These are phyloP conservation scores for Andrena bucephala DNA, from an alignment of 2,888 invertebrate genomes.

Conservation along the genomic window DNA sequence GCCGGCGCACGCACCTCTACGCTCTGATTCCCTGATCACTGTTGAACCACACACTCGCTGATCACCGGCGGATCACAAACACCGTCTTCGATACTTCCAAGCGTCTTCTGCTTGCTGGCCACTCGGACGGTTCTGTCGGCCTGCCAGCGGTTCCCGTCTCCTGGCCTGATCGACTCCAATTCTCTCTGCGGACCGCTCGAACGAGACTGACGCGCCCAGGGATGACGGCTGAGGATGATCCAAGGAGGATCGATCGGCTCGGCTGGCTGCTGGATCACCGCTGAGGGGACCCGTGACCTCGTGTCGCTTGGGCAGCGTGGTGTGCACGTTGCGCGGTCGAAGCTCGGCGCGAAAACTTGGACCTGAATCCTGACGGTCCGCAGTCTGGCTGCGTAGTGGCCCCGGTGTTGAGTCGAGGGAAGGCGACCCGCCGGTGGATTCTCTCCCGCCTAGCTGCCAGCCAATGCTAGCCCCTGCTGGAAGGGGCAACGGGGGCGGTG, in stretches of 20 bases:
- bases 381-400: slow-evolving; percentile 85
- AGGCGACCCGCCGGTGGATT: slow-evolving; percentile 70
- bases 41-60: slow-evolving; percentile 52
- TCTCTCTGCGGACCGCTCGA: neutral
- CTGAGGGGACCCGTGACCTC: slow-evolving; percentile 19
- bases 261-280: neutral
- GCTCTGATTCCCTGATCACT: slow-evolving; percentile 66
- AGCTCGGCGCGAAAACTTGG: slow-evolving; percentile 75
- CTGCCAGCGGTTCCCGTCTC: neutral
- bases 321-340: slow-evolving; percentile 78
- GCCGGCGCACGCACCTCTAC: slow-evolving; percentile 69
- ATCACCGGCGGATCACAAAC: slow-evolving; percentile 56
- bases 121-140: neutral
- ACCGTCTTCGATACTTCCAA: slow-evolving; percentile 32
- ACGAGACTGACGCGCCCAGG: neutral
- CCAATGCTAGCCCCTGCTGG: slow-evolving; percentile 44
- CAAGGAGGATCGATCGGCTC: slow-evolving; percentile 28
- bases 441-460: slow-evolving; percentile 68
- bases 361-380: slow-evolving; percentile 83
- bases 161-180: neutral
- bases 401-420: slow-evolving; percentile 72
- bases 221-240: neutral
- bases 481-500: slow-evolving; percentile 71
- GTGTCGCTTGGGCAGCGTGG: slow-evolving; percentile 73
- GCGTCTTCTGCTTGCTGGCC: slow-evolving; percentile 30